Conservation (phyloP, 2,888 invertebrate genomes). For the Drosophila gaucha region DNA sequence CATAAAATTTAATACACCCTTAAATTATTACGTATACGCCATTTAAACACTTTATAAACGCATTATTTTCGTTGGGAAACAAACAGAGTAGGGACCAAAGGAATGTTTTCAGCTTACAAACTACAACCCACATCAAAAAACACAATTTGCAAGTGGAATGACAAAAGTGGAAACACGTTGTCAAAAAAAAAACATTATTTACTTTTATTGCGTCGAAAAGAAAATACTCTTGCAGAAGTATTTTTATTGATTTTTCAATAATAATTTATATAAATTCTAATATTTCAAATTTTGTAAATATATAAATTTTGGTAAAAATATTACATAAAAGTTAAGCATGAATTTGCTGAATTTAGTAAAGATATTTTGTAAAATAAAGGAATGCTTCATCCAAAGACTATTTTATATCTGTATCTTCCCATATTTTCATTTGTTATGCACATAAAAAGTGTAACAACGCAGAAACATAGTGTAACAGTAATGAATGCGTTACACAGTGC, state of each 20-base stretch:
- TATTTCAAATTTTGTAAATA: not conserved
- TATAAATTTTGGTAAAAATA: not conserved
- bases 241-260: not conserved
- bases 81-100: not conserved
- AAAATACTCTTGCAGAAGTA: not conserved
- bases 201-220: not conserved
- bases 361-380: no score
- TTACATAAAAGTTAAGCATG: no score
- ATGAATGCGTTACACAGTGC: no score
- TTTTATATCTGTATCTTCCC: no score
- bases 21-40: constrained; percentile 66
- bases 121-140: constrained; percentile 60
- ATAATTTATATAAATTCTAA: not conserved
- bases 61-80: constrained; percentile 53
- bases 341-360: no score
- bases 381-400: no score
- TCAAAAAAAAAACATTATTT: constrained; percentile 13
- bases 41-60: constrained; percentile 78
- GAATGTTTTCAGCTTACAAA: constrained; percentile 20
- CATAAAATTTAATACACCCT: constrained; percentile 43
- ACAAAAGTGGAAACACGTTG: constrained; percentile 26
- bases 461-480: no score
- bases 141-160: constrained; percentile 63
- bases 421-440: no score
- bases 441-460: no score